A percentile compares a stretch with the other conserved stretches of the same genome.
These are phyloP conservation scores for Kryptopterus vitreolus DNA, from an alignment of 2,797 vertebrate species.

Conservation along the genomic window DNA sequence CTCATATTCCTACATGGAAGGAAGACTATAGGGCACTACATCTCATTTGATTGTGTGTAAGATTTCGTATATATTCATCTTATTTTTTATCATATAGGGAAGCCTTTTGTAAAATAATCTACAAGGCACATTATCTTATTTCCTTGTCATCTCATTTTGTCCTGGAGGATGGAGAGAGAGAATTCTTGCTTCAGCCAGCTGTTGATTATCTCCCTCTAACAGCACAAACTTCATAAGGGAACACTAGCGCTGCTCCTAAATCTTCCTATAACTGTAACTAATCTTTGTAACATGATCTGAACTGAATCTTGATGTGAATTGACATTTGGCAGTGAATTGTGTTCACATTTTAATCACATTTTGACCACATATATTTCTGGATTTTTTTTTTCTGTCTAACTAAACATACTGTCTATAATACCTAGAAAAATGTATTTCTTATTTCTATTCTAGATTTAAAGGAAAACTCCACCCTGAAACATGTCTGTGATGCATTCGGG, in stretches of 20 bases:
- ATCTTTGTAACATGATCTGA: not conserved
- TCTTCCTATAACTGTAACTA: not conserved
- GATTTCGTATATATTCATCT: no score
- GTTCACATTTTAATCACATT: not conserved
- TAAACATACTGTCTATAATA: not conserved
- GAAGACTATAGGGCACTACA: no score
- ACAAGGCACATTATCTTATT: no score
- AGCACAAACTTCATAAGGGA: not conserved
- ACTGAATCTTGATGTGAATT: not conserved
- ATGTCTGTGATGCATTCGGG: not conserved
- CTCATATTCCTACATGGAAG: no score
- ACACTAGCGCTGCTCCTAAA: not conserved
- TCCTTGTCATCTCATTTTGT: no score
- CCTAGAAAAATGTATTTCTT: not conserved
- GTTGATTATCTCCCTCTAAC: not conserved
- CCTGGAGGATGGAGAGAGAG: no score
- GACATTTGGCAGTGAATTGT: not conserved
- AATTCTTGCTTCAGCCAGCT: not conserved
- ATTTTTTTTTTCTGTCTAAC: not conserved
- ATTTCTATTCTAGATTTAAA: not conserved
- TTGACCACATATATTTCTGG: not conserved
- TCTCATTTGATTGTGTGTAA: no score
- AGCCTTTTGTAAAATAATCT: no score
- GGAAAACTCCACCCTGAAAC: not conserved
- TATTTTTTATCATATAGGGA: no score